Evolutionary conservation across 2,113 vertebrate genomes (phyloP), one percentile per base, ranked within the genome.

Genomic region (Toxostoma redivivum): DNA sequence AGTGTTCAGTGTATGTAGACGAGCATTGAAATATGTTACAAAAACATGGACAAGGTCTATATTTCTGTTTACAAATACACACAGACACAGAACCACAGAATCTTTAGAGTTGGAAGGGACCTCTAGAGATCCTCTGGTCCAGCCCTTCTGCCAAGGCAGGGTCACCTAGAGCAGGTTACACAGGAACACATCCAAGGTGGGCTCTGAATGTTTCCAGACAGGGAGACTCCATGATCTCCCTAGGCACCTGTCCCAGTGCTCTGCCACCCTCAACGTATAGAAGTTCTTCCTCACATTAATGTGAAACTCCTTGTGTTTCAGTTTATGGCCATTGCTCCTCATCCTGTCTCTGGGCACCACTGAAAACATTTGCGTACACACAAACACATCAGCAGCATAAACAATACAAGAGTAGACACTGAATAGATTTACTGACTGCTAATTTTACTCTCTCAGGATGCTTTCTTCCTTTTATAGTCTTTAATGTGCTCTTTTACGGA

Each of bases 391-490:
- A 81, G 25, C 56, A 74, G 44, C 47, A 5, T 9, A 64, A 64
- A 16, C 0, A 0, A 69, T 70, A 72, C 50, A 53, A 62, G 62
- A 79, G 13, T 50, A 87, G 61, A 86, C 62, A 70, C 3, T 42
- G 35, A 69, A 23, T 56, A 79, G 70, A 72, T 91, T 92, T 90
- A 76, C 51, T 88, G 76, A 60, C 37, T 64, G 72, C 16, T 94
- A 88, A 78, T 94, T 90, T 86, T 95, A 67, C 56, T 95, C 90
- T 96, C 79, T 66, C 47, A 64, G 93, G 88, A 90, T 33, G 44
- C 40, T 86, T 60, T 77, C 54, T 82, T 90, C 82, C 45, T 93
- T 40, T 86, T 88, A 33, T 2, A 45, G 25, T 35, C 6, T 88
- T 94, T 83, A 92, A 93, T 84, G 35, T 83, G 76, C 23, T 81